Percentiles rank a stretch among this genome's conserved stretches.
phyloP scores from a whole-genome alignment of 2,797 vertebrate species.

The Rhodeus uyekii region DNA sequence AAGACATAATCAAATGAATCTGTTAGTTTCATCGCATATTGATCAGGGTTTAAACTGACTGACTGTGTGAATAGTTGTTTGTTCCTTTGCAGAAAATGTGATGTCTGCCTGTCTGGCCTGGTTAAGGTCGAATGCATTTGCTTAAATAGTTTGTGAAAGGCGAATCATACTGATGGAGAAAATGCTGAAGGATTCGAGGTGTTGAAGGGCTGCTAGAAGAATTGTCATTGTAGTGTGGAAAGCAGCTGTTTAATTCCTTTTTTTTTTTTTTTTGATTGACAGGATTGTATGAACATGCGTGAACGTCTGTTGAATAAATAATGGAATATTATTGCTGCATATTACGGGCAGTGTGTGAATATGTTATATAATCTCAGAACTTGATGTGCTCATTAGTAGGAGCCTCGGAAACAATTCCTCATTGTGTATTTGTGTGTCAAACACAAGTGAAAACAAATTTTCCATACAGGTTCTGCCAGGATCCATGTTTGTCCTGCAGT shows the following conservation, averaged over 20 bases:
- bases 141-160: background rate
- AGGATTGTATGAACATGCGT: background rate
- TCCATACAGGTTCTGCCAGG: conserved; percentile 47
- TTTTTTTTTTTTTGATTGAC: background rate
- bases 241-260: conserved; percentile 2
- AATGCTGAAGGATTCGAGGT: background rate
- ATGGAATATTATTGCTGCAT: background rate
- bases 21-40: background rate
- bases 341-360: conserved; percentile 24
- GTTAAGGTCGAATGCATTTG: background rate
- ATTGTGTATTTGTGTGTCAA: conserved; percentile 43
- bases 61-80: background rate
- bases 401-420: conserved; percentile 45
- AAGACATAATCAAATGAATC: background rate
- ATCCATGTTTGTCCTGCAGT: conserved; percentile 48
- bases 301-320: conserved; percentile 3
- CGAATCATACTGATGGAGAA: background rate
- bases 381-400: conserved; percentile 58
- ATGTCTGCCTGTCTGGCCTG: background rate
- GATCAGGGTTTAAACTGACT: background rate
- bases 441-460: conserved; percentile 37
- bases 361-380: conserved; percentile 25
- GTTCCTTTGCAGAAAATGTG: background rate
- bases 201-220: conserved; percentile 4
- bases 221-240: background rate